These are phyloP conservation scores for Stenopsyche tienmushanensis DNA, from an alignment of 1,140 invertebrate species.

Conservation along the genomic window DNA sequence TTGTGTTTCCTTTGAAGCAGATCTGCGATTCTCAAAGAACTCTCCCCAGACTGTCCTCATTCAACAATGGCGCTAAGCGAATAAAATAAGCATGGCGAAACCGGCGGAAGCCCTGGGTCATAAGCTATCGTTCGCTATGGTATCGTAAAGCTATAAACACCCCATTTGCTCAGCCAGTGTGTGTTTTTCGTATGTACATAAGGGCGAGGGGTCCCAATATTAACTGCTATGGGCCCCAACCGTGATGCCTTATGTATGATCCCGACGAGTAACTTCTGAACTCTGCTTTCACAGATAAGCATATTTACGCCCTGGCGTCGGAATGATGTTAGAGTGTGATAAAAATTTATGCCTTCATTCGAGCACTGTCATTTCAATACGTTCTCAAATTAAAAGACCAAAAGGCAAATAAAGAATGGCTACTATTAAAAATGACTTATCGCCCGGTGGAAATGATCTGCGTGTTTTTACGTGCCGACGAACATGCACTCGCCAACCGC, in stretches of 20 bases:
- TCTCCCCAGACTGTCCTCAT: too few relatives aligned
- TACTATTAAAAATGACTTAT: too few relatives aligned
- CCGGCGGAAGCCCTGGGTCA: conserved; percentile 17
- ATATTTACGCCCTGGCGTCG: conserved; percentile 10
- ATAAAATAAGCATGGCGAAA: too few relatives aligned
- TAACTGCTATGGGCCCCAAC: too few relatives aligned
- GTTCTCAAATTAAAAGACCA: too few relatives aligned
- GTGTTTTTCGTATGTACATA: conserved; percentile 21
- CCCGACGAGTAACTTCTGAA: not conserved
- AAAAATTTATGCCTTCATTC: conserved; percentile 7
- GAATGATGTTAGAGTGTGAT: not conserved
- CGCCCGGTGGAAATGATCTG: too few relatives aligned
- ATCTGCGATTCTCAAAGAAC: too few relatives aligned
- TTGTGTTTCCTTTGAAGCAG: too few relatives aligned
- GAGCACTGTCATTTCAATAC: not conserved
- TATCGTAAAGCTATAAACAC: conserved; percentile 40
- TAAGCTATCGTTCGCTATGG: conserved; percentile 35
- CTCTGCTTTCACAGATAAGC: conserved; percentile 23
- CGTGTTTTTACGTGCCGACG: too few relatives aligned
- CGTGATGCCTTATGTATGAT: conserved; percentile 28
- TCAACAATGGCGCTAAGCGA: too few relatives aligned
- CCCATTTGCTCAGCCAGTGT: conserved; percentile 26
- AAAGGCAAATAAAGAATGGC: too few relatives aligned
- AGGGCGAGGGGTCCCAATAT: conserved; percentile 21
- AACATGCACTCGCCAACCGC: too few relatives aligned